Evolutionary conservation across 2,888 invertebrate genomes (phyloP), one percentile per base, ranked within the genome.

Genomic region (Scaptodrosophila latifasciaeformis): DNA sequence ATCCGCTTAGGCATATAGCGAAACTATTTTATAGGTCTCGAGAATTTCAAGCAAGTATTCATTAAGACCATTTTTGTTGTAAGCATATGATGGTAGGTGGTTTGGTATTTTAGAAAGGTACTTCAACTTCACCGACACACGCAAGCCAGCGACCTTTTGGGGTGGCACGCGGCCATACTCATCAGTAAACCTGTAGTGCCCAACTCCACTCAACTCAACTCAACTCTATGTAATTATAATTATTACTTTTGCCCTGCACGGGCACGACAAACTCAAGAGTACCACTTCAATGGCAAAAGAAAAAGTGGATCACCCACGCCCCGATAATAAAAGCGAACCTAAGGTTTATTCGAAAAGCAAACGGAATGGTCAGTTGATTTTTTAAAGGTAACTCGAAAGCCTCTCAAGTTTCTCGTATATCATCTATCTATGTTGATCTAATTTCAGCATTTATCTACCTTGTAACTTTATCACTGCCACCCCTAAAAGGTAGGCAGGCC

Each of bases 381-480:
- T 24, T 7, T 7, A 24, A 24, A 24, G 24, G 7, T 7, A 7
- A 7, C 4, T 7, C 24, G 7, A 24, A 3, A 3, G 24, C 7
- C 24, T 7, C 37, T 37, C 18, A n/a, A n/a, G n/a, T n/a, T 10
- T 10, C 37, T 37, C 37, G 37, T 34, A 17, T 17, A 13, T 10
- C 19, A 5, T n/a, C 18, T 17, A 71, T 72, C 62, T 63, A 64
- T 78, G 62, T 58, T 69, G 72, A 78, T 78, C 79, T 61, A 75
- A 74, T 78, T 78, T 76, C 75, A 53, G 59, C 62, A 59, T 68
- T 70, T 75, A 67, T 72, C 63, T 65, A 78, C 71, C 78, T 78
- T 77, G 71, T 52, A 59, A 54, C 54, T 12, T 27, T 15, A 56
- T 34, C 13, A 18, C 30, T 52, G 59, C 60, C 60, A 78, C 61